These are phyloP conservation scores for Caenorhabditis panamensis DNA, from an alignment of 2,888 invertebrate genomes.

Conservation along the genomic window DNA sequence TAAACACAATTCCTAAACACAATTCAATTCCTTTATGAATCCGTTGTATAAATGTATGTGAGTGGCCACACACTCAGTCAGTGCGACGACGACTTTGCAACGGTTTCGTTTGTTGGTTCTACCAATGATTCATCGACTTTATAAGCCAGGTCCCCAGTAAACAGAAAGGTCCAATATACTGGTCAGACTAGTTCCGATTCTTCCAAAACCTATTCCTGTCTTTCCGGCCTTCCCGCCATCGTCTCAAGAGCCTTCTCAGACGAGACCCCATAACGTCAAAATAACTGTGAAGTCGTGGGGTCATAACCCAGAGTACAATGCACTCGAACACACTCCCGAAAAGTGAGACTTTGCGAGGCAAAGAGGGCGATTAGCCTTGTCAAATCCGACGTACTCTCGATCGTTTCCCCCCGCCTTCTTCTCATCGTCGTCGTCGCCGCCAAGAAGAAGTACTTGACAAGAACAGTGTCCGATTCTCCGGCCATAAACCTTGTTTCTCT, in stretches of 20 bases:
- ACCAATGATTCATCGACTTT: constrained; percentile 48
- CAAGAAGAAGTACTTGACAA: constrained; percentile 43
- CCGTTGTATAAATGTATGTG: constrained; percentile 34
- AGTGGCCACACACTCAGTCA: constrained; percentile 34
- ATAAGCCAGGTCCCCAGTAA: constrained; percentile 15
- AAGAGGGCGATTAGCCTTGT: constrained; percentile 38
- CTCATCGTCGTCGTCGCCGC: constrained; percentile 8
- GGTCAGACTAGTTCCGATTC: too few species aligned
- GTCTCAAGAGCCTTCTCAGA: neutral
- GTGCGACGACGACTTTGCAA: constrained; percentile 23
- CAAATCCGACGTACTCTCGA: constrained; percentile 37
- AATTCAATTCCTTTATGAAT: constrained; percentile 52
- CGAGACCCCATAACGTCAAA: constrained; percentile 26
- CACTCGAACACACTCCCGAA: too few species aligned
- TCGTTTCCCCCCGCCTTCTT: constrained; percentile 15
- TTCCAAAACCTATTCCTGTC: too few species aligned
- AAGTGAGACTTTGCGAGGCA: constrained; percentile 27
- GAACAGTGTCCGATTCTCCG: constrained; percentile 25
- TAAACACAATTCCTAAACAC: too few species aligned
- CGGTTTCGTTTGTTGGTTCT: neutral
- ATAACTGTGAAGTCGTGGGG: constrained; percentile 23
- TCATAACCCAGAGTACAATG: constrained; percentile 38
- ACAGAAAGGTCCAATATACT: too few species aligned
- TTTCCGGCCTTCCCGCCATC: too few species aligned
- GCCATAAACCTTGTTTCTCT: constrained; percentile 53